These are phyloP conservation scores for Strigamia maritima DNA, from an alignment of 2,888 invertebrate species.

Conservation along the genomic window DNA sequence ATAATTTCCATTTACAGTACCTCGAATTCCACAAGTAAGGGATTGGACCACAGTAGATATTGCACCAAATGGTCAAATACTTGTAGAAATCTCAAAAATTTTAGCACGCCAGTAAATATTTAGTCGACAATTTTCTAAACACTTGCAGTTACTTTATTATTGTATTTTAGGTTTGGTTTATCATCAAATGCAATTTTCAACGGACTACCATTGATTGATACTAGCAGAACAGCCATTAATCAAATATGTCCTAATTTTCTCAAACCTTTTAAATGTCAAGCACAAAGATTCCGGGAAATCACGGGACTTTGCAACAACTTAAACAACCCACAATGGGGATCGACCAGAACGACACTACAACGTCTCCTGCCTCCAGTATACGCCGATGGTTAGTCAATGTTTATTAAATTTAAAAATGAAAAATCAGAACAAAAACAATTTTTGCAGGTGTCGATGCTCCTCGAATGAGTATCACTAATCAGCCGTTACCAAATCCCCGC, in stretches of 20 bases:
- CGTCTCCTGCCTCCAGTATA: constrained; percentile 47
- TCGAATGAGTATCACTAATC: constrained; percentile 72
- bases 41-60: constrained; percentile 44
- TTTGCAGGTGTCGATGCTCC: constrained; percentile 58
- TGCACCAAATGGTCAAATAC: constrained; percentile 44
- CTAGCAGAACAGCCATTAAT: constrained; percentile 50
- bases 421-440: not conserved
- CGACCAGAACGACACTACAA: constrained; percentile 47
- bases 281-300: constrained; percentile 50
- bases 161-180: constrained; percentile 48
- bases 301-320: constrained; percentile 55
- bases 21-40: constrained; percentile 39
- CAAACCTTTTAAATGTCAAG: constrained; percentile 48
- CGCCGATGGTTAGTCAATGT: constrained; percentile 46
- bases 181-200: constrained; percentile 50
- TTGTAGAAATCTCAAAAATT: constrained; percentile 44
- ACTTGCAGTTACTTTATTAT: not conserved
- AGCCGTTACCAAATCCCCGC: constrained; percentile 72
- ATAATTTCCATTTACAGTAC: constrained; percentile 31
- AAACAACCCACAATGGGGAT: constrained; percentile 53
- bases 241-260: constrained; percentile 51
- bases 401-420: not conserved
- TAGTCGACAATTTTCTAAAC: not conserved
- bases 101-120: constrained; percentile 45
- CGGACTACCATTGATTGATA: constrained; percentile 51